These are phyloP conservation scores for Apteryx mantelli DNA, from an alignment of 2,113 vertebrate species.

Conservation along the genomic window DNA sequence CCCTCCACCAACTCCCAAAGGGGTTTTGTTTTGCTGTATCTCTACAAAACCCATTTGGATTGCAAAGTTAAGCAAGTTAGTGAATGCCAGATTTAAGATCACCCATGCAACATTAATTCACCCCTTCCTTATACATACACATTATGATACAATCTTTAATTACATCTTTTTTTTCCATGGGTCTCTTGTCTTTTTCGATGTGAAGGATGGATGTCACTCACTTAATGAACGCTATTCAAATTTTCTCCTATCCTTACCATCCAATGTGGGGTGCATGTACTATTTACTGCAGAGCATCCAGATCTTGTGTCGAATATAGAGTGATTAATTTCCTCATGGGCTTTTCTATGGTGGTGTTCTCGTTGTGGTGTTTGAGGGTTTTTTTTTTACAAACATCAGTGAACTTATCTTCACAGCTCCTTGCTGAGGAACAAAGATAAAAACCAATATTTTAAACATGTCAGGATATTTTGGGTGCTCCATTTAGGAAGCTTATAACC, in stretches of 20 bases:
- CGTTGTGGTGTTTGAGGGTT: neutral
- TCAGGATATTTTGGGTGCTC: constrained; percentile 5
- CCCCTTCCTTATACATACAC: neutral
- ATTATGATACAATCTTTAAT: constrained; percentile 42
- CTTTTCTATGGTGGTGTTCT: constrained; percentile 31
- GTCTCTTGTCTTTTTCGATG: neutral
- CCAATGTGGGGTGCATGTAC: neutral
- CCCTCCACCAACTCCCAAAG: neutral
- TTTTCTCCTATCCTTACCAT: constrained; percentile 44
- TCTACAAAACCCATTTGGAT: neutral
- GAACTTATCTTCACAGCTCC: constrained; percentile 35
- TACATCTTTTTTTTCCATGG: neutral
- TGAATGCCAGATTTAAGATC: neutral
- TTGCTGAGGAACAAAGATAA: constrained; percentile 57
- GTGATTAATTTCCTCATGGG: constrained; percentile 60
- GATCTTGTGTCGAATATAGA: constrained; percentile 18
- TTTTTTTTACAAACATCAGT: constrained; percentile 12
- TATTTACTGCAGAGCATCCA: constrained; percentile 45
- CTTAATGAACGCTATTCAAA: constrained; percentile 41
- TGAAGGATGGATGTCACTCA: constrained; percentile 30
- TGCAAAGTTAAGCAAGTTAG: neutral
- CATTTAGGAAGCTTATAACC: neutral
- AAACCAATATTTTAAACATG: constrained; percentile 35
- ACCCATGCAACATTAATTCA: neutral
- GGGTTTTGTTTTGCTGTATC: neutral